Percentiles rank a stretch among this genome's conserved stretches.
phyloP scores from a whole-genome alignment of 1,140 invertebrate genomes.

The Anadara kagoshimensis region DNA sequence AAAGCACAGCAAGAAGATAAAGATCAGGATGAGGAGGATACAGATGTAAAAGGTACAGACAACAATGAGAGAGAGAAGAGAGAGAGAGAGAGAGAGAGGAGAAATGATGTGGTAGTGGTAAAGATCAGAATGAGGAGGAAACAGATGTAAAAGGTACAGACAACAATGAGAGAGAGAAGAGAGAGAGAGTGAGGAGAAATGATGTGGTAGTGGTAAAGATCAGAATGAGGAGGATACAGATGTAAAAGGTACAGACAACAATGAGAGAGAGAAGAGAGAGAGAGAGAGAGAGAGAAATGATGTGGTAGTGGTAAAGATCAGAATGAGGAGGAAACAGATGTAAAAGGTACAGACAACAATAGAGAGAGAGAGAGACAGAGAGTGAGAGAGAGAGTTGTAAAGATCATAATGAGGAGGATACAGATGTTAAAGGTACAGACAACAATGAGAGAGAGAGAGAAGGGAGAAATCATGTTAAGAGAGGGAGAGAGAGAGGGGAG shows the following conservation, averaged over 20 bases:
- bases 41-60: too few relatives aligned
- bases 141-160: slow-evolving; percentile 41
- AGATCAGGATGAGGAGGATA: background rate
- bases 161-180: slow-evolving; percentile 43
- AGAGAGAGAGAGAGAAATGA: background rate
- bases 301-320: too few relatives aligned
- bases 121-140: slow-evolving; percentile 54
- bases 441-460: slow-evolving; percentile 5
- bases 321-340: slow-evolving; percentile 52
- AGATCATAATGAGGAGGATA: background rate
- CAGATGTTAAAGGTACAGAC: too few relatives aligned
- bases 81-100: background rate
- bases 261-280: too few relatives aligned
- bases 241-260: too few relatives aligned
- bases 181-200: slow-evolving; percentile 47
- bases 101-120: too few relatives aligned
- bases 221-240: background rate
- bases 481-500: slow-evolving; percentile 38
- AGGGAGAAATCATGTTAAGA: slow-evolving; percentile 52
- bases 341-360: slow-evolving; percentile 39
- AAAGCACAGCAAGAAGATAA: background rate
- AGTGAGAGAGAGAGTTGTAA: slow-evolving; percentile 40
- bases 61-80: too few relatives aligned
- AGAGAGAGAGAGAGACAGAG: slow-evolving; percentile 48
- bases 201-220: slow-evolving; percentile 19